Conservation (phyloP, 64 coral and sea anemone species). For the Anthopleura sola region DNA sequence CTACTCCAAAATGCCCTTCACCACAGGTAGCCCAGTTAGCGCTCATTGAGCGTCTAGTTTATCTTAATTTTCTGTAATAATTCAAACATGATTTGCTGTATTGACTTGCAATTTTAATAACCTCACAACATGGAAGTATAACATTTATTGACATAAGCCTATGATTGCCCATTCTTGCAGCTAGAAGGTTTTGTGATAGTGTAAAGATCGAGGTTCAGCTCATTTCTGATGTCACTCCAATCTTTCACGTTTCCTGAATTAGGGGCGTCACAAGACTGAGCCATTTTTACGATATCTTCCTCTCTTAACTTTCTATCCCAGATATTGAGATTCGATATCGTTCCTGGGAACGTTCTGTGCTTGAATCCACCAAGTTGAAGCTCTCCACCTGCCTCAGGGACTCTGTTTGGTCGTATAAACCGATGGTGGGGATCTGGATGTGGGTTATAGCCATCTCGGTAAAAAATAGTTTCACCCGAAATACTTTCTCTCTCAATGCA, state of each 20-base stretch:
- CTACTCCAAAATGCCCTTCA: no score
- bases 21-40: no score
- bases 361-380: background rate
- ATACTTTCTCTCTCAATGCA: background rate
- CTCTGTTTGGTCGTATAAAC: background rate
- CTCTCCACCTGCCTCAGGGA: background rate
- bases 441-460: background rate
- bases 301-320: background rate
- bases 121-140: no score
- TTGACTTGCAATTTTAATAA: no score
- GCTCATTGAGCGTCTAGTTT: no score
- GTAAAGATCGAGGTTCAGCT: background rate
- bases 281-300: background rate
- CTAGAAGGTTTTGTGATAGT: background rate
- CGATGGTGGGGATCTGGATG: background rate
- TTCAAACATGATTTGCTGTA: no score
- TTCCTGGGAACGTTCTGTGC: background rate
- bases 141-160: no score
- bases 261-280: background rate
- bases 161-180: no score
- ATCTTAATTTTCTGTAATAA: no score
- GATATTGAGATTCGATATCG: background rate
- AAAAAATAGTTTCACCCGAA: background rate
- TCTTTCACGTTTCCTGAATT: background rate
- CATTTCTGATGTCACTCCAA: background rate